These are phyloP conservation scores for Volucella inflata DNA, from an alignment of 2,888 invertebrate genomes.

Conservation along the genomic window DNA sequence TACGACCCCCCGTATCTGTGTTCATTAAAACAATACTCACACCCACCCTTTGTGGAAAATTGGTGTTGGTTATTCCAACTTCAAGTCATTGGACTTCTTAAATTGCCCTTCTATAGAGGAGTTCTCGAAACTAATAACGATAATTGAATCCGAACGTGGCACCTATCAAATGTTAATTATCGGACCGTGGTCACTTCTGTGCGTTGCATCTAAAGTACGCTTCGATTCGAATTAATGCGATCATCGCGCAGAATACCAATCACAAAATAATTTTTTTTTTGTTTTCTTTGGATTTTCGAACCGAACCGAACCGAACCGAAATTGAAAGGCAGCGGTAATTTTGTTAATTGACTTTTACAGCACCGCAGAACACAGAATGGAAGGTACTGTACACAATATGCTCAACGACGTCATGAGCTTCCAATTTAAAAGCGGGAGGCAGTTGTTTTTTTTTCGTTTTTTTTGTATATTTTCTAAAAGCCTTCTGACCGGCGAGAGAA, in stretches of 20 bases:
- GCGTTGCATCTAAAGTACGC: conserved; percentile 40
- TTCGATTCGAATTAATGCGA: conserved; percentile 1
- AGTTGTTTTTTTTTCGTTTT: not conserved
- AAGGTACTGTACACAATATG: not conserved
- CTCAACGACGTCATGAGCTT: conserved; percentile 46
- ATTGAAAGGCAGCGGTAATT: conserved; percentile 24
- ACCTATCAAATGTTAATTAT: conserved; percentile 59
- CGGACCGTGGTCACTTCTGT: conserved; percentile 47
- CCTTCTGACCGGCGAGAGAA: conserved; percentile 3
- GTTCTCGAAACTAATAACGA: conserved; percentile 58
- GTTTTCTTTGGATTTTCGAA: conserved; percentile 27
- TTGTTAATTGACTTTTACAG: conserved; percentile 47
- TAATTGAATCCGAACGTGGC: conserved; percentile 61
- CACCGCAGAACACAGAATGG: not conserved
- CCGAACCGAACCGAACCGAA: not conserved
- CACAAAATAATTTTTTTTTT: conserved; percentile 43
- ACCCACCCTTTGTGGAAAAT: conserved; percentile 25
- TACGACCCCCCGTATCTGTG: conserved; percentile 45
- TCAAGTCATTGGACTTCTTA: no score
- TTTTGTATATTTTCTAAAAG: not conserved
- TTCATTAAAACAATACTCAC: conserved; percentile 43
- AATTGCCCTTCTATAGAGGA: not conserved
- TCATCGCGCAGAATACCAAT: conserved; percentile 45
- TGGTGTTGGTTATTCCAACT: not conserved
- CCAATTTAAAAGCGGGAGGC: conserved; percentile 29